These are phyloP conservation scores for Nemurella pictetii DNA, from an alignment of 2,888 invertebrate genomes.

Conservation along the genomic window DNA sequence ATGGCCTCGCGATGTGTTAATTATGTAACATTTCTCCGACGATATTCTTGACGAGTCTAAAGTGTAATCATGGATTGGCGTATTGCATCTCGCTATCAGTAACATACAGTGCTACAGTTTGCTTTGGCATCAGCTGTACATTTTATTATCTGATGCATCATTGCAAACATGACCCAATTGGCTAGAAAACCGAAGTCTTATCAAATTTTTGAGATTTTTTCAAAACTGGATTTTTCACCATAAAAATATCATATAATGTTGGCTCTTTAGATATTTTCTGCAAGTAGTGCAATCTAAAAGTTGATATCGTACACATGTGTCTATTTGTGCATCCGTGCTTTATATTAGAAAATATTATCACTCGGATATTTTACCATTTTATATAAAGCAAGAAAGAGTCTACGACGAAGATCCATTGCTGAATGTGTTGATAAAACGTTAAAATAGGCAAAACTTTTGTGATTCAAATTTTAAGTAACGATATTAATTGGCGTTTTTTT, in stretches of 20 bases:
- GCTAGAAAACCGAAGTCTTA: slow-evolving; percentile 29
- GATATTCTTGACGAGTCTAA: not conserved
- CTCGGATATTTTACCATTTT: not conserved
- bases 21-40: not conserved
- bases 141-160: slow-evolving; percentile 27
- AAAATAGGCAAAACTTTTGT: too few species aligned
- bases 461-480: too few species aligned
- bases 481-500: not conserved
- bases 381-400: not conserved
- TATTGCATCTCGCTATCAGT: not conserved
- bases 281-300: slow-evolving; percentile 27
- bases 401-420: not conserved
- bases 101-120: not conserved
- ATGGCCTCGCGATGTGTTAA: not conserved
- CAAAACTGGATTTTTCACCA: slow-evolving; percentile 18
- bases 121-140: not conserved
- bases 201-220: slow-evolving; percentile 33
- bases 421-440: not conserved
- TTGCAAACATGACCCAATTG: slow-evolving; percentile 32
- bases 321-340: not conserved
- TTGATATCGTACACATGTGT: slow-evolving; percentile 20
- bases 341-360: not conserved
- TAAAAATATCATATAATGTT: slow-evolving; percentile 30
- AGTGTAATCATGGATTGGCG: not conserved
- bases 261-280: slow-evolving; percentile 29